phyloP scores from a whole-genome alignment of 2,113 vertebrate species.

The Monarcha castaneiventris region DNA sequence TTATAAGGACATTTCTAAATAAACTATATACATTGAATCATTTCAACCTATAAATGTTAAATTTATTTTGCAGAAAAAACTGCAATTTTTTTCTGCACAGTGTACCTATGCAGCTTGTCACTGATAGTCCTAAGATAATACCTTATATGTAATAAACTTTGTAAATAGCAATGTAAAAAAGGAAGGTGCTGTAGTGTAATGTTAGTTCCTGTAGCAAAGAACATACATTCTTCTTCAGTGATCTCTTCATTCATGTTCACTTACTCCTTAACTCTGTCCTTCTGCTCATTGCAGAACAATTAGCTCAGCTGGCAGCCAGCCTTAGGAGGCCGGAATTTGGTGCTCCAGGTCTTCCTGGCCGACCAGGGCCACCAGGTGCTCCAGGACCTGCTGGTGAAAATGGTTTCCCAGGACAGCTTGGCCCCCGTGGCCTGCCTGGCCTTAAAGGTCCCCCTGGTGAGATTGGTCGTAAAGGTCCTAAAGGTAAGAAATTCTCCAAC shows the following conservation, averaged over 20 bases:
- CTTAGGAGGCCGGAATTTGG: slow-evolving; percentile 91
- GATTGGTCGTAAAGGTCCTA: slow-evolving; percentile 86
- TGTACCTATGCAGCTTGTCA: background rate
- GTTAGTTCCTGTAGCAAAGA: background rate
- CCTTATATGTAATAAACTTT: background rate
- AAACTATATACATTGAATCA: background rate
- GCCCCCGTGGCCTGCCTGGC: slow-evolving; percentile 89
- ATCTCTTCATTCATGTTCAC: background rate
- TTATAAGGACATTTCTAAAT: background rate
- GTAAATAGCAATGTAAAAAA: background rate
- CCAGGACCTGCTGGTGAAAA: slow-evolving; percentile 87
- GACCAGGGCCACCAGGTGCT: slow-evolving; percentile 86
- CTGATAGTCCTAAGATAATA: background rate
- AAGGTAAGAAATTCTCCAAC: slow-evolving; percentile 78
- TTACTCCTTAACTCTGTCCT: background rate
- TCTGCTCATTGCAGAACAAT: slow-evolving; percentile 81
- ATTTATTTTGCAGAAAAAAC: background rate
- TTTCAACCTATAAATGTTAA: background rate
- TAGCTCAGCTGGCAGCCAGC: slow-evolving; percentile 93
- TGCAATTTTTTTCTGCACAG: background rate
- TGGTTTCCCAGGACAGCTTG: slow-evolving; percentile 91
- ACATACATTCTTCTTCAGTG: background rate
- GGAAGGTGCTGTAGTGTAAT: background rate
- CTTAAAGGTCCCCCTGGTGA: slow-evolving; percentile 91
- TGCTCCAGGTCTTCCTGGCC: slow-evolving; percentile 87